Evolutionary conservation across 2,113 vertebrate genomes (phyloP).

Genomic region (Chaenocephalus aceratus): DNA sequence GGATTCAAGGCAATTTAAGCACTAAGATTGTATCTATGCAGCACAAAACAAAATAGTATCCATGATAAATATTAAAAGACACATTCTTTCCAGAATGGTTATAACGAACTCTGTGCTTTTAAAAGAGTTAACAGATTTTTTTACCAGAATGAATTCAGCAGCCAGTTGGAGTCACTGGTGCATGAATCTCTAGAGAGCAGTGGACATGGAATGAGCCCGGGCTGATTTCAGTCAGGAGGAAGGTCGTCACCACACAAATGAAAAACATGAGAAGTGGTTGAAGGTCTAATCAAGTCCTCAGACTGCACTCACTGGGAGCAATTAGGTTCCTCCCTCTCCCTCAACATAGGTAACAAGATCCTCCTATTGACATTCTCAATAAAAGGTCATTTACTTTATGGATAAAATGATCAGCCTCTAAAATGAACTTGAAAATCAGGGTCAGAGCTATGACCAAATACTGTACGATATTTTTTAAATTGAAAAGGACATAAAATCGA

Average conservation of each 20-base stretch:
- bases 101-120: conserved; percentile 58
- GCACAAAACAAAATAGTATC: neutral
- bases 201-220: conserved; percentile 76
- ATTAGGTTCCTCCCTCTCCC: conserved; percentile 80
- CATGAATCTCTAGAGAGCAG: conserved; percentile 76
- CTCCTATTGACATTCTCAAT: conserved; percentile 82
- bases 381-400: conserved; percentile 83
- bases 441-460: conserved; percentile 52
- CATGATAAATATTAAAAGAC: conserved; percentile 31
- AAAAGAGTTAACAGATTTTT: conserved; percentile 61
- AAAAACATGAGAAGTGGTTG: conserved; percentile 86
- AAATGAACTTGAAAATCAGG: conserved; percentile 65
- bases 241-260: conserved; percentile 85
- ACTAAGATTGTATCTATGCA: conserved; percentile 13
- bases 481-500: conserved; percentile 66
- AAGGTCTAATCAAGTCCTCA: conserved; percentile 86
- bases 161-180: conserved; percentile 73
- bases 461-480: conserved; percentile 52
- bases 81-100: conserved; percentile 20
- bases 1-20: conserved; percentile 12
- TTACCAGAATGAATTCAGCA: conserved; percentile 71
- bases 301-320: conserved; percentile 84
- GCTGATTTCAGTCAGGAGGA: conserved; percentile 80
- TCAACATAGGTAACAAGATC: conserved; percentile 85
- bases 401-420: conserved; percentile 76